Percentiles rank a stretch among this genome's conserved stretches.
Evolutionary conservation across 2,888 invertebrate species (phyloP).

Genomic region (Drosophila mimetica): DNA sequence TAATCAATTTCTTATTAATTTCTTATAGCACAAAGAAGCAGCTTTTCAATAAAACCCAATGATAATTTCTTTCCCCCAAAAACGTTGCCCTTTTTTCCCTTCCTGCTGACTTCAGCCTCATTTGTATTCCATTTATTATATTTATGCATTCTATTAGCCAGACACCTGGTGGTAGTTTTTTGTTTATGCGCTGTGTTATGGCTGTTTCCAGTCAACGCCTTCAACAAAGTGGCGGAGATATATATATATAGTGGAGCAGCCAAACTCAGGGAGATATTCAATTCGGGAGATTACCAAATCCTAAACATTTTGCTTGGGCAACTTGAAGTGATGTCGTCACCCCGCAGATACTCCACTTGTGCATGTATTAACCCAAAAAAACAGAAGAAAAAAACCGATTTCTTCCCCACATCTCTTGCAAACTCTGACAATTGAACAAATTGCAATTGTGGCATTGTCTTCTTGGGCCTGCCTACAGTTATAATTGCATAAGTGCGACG

Average conservation of each 20-base stretch:
- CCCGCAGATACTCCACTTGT: slow-evolving; percentile 41
- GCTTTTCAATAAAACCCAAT: slow-evolving; percentile 1
- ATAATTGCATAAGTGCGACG: slow-evolving; percentile 74
- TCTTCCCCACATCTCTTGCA: slow-evolving; percentile 22
- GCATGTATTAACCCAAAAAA: slow-evolving; percentile 43
- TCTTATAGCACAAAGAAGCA: neutral
- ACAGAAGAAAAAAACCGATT: slow-evolving; percentile 31
- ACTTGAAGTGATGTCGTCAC: slow-evolving; percentile 42
- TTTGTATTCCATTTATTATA: slow-evolving; percentile 24
- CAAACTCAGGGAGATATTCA: slow-evolving; percentile 18
- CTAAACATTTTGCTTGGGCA: slow-evolving; percentile 39
- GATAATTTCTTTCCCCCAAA: neutral
- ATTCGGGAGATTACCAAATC: slow-evolving; percentile 38
- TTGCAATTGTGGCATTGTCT: slow-evolving; percentile 47
- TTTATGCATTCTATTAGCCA: slow-evolving; percentile 40
- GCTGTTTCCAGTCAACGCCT: slow-evolving; percentile 41
- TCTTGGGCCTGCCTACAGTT: slow-evolving; percentile 58
- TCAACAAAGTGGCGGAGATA: slow-evolving; percentile 11
- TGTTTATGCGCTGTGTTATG: slow-evolving; percentile 32
- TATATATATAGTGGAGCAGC: neutral
- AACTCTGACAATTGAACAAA: slow-evolving; percentile 42
- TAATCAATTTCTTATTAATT: neutral
- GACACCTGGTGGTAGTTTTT: slow-evolving; percentile 34
- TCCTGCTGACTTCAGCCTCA: slow-evolving; percentile 4
- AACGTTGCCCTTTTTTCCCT: neutral